phyloP scores from a whole-genome alignment of 2,113 vertebrate species.

The Alces alces region DNA sequence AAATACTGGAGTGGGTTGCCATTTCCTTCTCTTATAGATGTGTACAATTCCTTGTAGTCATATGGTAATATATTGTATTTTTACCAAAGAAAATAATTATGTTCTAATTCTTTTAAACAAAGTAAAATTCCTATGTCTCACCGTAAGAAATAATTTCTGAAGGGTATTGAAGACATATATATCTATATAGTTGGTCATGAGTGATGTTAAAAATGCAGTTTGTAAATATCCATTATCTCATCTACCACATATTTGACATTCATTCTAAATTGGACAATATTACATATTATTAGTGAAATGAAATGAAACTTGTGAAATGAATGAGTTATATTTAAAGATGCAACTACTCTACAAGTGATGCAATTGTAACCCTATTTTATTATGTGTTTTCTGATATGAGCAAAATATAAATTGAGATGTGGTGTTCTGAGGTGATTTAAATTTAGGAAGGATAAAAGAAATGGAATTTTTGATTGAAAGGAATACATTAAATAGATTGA shows the following conservation, averaged over 20 bases:
- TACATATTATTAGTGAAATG: neutral
- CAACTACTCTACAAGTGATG: neutral
- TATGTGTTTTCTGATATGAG: neutral
- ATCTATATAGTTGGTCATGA: too few species aligned
- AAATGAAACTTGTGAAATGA: neutral
- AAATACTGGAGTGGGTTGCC: too few species aligned
- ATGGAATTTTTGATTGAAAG: neutral
- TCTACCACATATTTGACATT: neutral
- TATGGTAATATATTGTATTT: neutral
- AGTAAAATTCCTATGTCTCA: neutral
- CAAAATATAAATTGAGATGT: neutral
- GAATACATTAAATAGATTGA: neutral
- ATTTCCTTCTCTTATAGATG: neutral
- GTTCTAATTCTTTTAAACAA: neutral
- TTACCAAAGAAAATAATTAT: neutral
- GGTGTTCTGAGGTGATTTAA: neutral
- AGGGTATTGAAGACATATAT: neutral
- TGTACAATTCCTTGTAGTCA: neutral
- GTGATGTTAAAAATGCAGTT: too few species aligned
- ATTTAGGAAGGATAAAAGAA: neutral
- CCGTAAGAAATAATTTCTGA: neutral
- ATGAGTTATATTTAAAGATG: neutral
- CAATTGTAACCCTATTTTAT: neutral
- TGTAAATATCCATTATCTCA: neutral
- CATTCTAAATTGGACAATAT: neutral